Evolutionary conservation across 1,140 invertebrate species (phyloP), one percentile per base, ranked within the genome.

Genomic region (Kradibia gibbosae): DNA sequence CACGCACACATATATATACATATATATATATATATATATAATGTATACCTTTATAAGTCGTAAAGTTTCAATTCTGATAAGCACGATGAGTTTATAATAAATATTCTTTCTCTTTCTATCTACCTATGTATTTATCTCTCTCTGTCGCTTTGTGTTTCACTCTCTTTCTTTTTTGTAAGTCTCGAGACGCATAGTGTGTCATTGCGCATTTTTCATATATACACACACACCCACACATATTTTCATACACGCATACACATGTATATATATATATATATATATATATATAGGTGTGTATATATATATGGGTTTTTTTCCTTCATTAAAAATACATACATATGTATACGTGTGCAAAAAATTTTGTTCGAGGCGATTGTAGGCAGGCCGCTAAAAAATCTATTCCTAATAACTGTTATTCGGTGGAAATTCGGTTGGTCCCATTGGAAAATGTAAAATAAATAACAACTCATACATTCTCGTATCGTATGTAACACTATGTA

Each of bases 371-470:
- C 85, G 88, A 90, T 90, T 86, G 81, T 75, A 87, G 90, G 88
- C 91, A 91, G 90, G 85, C 84, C 82, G 89, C 87, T 90, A 90
- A 85, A 45, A 86, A 72, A 87, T 89, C 88, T 91, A 91, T 81
- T 78, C 48, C 86, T 87, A 90, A 91, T 89, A 87, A 88, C 87
- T 91, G 86, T 91, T 90, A 89, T 78, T 91, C 90, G 91, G 90
- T 91, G 91, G 90, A 91, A 91, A 90, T 84, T 91, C 88, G 87
- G 87, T 90, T 91, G 91, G 88, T 91, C 89, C 86, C 87, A 87
- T 87, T 88, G 85, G 83, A 81, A n/a, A 84, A 70, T 83, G 82
- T 84, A 86, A 87, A 89, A 90, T 90, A 89, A 89, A 90, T 90
- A 89, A 88, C 84, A 85, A 84, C 83, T 85, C 83, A 78, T 81